Conservation (phyloP, 2,113 vertebrate genomes). For the Psophia crepitans region DNA sequence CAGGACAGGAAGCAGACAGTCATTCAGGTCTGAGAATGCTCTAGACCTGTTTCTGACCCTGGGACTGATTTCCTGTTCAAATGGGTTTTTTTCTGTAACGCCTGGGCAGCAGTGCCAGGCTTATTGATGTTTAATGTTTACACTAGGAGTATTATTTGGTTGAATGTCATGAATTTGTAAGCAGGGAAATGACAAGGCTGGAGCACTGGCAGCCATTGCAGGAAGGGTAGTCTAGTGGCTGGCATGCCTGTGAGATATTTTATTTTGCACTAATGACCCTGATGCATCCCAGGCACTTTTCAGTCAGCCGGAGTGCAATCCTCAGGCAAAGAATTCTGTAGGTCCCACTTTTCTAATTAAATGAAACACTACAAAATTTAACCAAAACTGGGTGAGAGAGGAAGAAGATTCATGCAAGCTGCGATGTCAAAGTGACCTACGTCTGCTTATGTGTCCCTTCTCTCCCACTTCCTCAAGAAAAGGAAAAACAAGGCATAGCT, state of each 20-base stretch:
- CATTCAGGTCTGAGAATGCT: constrained; percentile 38
- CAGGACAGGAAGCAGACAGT: constrained; percentile 50
- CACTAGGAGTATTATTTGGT: constrained; percentile 42
- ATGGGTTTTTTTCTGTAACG: background rate
- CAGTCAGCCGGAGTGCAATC: background rate
- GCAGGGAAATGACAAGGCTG: constrained; percentile 39
- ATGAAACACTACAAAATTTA: background rate
- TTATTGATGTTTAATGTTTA: constrained; percentile 39
- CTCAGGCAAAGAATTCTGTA: background rate
- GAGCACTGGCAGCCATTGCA: background rate
- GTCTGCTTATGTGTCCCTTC: background rate
- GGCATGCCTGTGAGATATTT: constrained; percentile 21
- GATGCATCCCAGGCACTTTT: background rate
- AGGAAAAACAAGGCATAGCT: background rate
- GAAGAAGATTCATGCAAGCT: background rate
- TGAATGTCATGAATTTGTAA: constrained; percentile 32
- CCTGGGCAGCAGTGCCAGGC: constrained; percentile 14
- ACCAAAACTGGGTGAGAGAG: background rate
- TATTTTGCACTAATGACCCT: constrained; percentile 54
- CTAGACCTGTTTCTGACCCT: constrained; percentile 33
- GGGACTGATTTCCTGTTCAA: constrained; percentile 33
- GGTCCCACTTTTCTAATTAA: background rate
- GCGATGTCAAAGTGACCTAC: background rate
- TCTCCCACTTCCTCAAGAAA: background rate
- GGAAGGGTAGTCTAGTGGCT: constrained; percentile 28